Percentiles rank a stretch among this genome's conserved stretches.
These are phyloP conservation scores for Enteromius unitaeniatus DNA, from an alignment of 2,797 vertebrate species.

Conservation along the genomic window DNA sequence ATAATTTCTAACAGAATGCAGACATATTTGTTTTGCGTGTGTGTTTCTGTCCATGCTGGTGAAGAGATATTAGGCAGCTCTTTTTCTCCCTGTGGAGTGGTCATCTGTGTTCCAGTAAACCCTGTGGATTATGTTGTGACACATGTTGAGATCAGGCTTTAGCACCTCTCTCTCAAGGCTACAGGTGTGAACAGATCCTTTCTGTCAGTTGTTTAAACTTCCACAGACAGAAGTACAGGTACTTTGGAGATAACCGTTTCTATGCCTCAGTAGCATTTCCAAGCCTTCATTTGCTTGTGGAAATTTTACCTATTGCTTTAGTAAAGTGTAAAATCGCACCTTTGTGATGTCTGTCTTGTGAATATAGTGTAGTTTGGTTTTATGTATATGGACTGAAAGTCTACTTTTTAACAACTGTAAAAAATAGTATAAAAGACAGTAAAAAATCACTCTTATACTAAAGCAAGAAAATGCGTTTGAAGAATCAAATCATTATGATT, in stretches of 20 bases:
- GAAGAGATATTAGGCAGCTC: not conserved
- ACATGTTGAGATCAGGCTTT: slow-evolving; percentile 91
- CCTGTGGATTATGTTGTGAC: slow-evolving; percentile 89
- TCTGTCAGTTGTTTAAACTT: slow-evolving; percentile 76
- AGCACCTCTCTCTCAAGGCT: slow-evolving; percentile 88
- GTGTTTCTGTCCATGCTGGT: not conserved
- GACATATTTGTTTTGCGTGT: not conserved
- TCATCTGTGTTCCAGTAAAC: slow-evolving; percentile 78
- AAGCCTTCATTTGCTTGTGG: not conserved
- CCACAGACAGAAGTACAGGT: slow-evolving; percentile 16
- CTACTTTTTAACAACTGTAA: not conserved
- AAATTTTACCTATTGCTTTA: not conserved
- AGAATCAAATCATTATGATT: not conserved
- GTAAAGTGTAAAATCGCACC: not conserved
- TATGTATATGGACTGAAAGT: not conserved
- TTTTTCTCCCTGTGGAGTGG: slow-evolving; percentile 73
- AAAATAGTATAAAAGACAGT: too few relatives aligned
- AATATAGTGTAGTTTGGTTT: not conserved
- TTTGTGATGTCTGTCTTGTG: not conserved
- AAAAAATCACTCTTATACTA: not conserved
- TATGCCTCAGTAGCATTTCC: not conserved
- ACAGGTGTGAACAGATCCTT: slow-evolving; percentile 91
- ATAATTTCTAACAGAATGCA: not conserved
- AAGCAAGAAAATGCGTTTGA: not conserved
- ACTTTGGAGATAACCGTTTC: slow-evolving; percentile 4